A percentile compares a stretch with the other conserved stretches of the same genome.
Conservation (phyloP, 2,113 vertebrate genomes). For the Sylvia atricapilla region DNA sequence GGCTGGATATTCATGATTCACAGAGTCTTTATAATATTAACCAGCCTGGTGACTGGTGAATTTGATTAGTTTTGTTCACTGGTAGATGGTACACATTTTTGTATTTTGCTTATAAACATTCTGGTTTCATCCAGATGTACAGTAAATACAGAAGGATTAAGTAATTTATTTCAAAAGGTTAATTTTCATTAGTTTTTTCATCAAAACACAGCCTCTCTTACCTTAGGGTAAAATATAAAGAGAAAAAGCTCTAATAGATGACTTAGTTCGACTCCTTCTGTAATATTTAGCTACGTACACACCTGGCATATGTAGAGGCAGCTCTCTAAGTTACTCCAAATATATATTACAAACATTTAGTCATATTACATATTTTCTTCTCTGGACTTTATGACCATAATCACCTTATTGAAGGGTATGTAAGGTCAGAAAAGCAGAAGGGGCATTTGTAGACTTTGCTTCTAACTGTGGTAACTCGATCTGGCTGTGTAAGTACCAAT, state of each 20-base stretch:
- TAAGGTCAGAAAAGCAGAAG: constrained; percentile 26
- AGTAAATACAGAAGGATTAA: constrained; percentile 15
- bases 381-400: background rate
- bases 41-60: constrained; percentile 37
- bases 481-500: background rate
- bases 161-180: constrained; percentile 11
- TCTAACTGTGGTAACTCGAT: background rate
- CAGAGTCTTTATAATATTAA: constrained; percentile 54
- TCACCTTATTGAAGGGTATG: background rate
- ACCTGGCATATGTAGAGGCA: background rate
- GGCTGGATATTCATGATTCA: constrained; percentile 33
- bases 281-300: background rate
- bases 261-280: background rate
- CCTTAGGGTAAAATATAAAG: background rate
- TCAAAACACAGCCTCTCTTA: background rate
- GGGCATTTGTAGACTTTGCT: background rate
- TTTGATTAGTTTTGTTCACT: constrained; percentile 40
- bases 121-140: background rate
- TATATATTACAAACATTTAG: background rate
- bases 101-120: background rate
- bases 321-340: background rate
- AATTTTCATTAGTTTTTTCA: constrained; percentile 27
- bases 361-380: background rate
- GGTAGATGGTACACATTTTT: background rate
- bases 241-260: constrained; percentile 1